Conservation (phyloP, 2,888 invertebrate genomes). For the Eupithecia pulchellata region DNA sequence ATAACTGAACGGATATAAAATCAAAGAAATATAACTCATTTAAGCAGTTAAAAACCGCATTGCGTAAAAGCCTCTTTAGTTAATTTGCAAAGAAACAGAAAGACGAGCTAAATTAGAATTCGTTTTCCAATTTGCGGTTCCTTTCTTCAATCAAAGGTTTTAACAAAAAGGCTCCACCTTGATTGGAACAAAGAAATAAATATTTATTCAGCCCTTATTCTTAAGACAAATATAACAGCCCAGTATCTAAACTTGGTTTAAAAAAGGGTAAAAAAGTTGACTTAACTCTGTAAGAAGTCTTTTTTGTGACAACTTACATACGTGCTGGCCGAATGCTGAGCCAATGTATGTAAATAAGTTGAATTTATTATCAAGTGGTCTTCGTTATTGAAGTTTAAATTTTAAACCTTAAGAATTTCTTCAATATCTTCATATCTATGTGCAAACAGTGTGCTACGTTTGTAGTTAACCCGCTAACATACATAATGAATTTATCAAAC, state of each 20-base stretch:
- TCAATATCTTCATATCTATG: no score
- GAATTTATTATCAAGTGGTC: no score
- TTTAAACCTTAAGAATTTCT: no score
- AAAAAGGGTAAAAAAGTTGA: constrained; percentile 15
- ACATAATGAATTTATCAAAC: no score
- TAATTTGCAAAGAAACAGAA: constrained; percentile 13
- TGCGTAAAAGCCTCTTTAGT: constrained; percentile 2
- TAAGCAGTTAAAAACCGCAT: background rate
- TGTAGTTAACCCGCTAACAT: no score
- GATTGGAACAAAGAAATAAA: constrained; percentile 21
- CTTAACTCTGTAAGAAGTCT: constrained; percentile 4
- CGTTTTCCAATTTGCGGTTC: constrained; percentile 12
- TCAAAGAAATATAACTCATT: background rate
- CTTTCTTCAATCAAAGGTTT: constrained; percentile 24
- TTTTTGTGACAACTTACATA: constrained; percentile 11
- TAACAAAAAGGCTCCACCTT: constrained; percentile 17
- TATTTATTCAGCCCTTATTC: constrained; percentile 23
- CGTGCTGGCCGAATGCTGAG: background rate
- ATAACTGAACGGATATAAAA: background rate
- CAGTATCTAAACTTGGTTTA: constrained; percentile 6
- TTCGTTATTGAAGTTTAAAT: no score
- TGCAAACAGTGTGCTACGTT: no score
- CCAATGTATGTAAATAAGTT: background rate
- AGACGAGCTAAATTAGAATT: constrained; percentile 1
- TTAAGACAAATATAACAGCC: constrained; percentile 19